These are phyloP conservation scores for Pheosia gnoma DNA, from an alignment of 2,888 invertebrate genomes.

Conservation along the genomic window DNA sequence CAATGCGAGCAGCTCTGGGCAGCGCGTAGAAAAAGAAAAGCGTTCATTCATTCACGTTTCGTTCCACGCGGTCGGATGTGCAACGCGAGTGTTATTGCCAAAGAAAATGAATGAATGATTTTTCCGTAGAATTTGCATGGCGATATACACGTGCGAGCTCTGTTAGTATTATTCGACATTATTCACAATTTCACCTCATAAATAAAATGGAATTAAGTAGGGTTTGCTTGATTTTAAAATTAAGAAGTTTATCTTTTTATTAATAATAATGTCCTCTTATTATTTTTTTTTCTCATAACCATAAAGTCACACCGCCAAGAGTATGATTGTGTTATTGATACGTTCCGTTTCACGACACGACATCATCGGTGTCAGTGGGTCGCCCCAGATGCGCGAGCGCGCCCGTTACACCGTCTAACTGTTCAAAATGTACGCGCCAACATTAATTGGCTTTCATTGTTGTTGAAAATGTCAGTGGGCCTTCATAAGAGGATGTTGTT, in stretches of 20 bases:
- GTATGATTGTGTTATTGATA: conserved; percentile 47
- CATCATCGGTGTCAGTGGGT: conserved; percentile 78
- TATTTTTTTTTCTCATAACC: background rate
- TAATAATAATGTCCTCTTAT: no score
- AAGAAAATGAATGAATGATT: conserved; percentile 50
- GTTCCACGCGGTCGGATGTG: conserved; percentile 47
- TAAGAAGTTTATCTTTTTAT: no score
- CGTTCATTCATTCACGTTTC: conserved; percentile 58
- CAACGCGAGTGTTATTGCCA: conserved; percentile 60
- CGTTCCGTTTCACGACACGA: conserved; percentile 53
- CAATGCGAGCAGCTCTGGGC: conserved; percentile 49
- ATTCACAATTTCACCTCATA: conserved; percentile 36
- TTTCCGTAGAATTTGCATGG: conserved; percentile 49
- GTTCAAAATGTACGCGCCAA: conserved; percentile 68
- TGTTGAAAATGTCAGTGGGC: conserved; percentile 55
- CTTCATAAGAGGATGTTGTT: conserved; percentile 14
- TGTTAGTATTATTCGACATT: conserved; percentile 49
- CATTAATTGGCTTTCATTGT: conserved; percentile 65
- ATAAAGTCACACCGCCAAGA: conserved; percentile 25
- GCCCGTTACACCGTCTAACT: conserved; percentile 77
- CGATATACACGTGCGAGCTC: conserved; percentile 45
- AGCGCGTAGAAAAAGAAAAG: conserved; percentile 51
- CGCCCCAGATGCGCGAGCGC: conserved; percentile 68
- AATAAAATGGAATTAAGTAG: background rate
- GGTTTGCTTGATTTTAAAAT: background rate